Percentiles rank a stretch among this genome's conserved stretches.
phyloP scores from a whole-genome alignment of 2,888 invertebrate genomes.

The Sinodicranocentrus sp. region DNA sequence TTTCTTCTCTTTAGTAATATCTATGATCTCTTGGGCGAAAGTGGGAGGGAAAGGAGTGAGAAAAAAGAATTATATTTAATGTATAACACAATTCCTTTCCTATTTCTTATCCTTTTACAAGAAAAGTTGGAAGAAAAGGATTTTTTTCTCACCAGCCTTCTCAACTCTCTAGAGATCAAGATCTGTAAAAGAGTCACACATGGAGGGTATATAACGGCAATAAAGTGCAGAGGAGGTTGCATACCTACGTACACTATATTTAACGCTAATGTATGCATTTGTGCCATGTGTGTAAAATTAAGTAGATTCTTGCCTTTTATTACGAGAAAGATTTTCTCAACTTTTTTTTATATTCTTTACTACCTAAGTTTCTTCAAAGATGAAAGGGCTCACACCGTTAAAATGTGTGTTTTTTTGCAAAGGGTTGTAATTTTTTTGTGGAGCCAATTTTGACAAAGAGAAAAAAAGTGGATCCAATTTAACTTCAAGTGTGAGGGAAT shows the following conservation, averaged over 20 bases:
- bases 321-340: slow-evolving; percentile 4
- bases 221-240: background rate
- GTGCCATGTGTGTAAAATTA: slow-evolving; percentile 38
- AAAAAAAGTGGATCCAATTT: slow-evolving; percentile 55
- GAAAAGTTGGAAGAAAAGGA: too few relatives aligned
- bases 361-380: background rate
- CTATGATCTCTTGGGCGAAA: slow-evolving; percentile 28
- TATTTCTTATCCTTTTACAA: background rate
- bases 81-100: slow-evolving; percentile 30
- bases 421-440: too few relatives aligned
- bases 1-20: slow-evolving; percentile 16
- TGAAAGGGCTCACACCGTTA: too few relatives aligned
- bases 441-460: slow-evolving; percentile 36
- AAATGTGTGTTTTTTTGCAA: too few relatives aligned
- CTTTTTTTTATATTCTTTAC: too few relatives aligned
- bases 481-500: slow-evolving; percentile 43
- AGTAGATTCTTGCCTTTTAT: slow-evolving; percentile 15
- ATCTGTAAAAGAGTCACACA: background rate
- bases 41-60: background rate
- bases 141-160: slow-evolving; percentile 14
- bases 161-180: slow-evolving; percentile 33
- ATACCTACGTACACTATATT: background rate
- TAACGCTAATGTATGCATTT: slow-evolving; percentile 1
- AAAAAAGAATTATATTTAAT: slow-evolving; percentile 38
- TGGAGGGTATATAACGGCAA: background rate